Evolutionary conservation across 1,140 invertebrate species (phyloP).

Genomic region (Thaumatotibia leucotreta): DNA sequence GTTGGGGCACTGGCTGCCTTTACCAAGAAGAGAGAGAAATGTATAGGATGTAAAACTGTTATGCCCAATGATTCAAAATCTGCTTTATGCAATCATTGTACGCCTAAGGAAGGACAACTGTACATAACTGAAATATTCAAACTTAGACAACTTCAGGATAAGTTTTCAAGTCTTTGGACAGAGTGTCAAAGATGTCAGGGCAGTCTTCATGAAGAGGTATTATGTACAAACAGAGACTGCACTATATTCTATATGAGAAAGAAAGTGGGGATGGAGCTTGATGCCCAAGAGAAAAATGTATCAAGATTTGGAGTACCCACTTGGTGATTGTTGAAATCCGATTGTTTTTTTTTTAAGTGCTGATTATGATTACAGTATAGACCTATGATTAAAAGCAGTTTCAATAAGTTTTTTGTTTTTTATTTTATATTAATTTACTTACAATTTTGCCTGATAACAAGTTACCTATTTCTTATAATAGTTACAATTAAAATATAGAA

Average conservation of each 20-base stretch:
- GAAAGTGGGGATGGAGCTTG: conserved; percentile 97
- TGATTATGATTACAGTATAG: conserved; percentile 2
- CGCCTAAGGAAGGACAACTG: conserved; percentile 87
- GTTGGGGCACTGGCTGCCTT: conserved; percentile 95
- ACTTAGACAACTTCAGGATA: conserved; percentile 89
- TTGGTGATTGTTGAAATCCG: conserved; percentile 77
- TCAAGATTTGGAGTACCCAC: conserved; percentile 87
- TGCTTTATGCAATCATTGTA: conserved; percentile 92
- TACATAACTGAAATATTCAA: conserved; percentile 91
- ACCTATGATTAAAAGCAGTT: neutral
- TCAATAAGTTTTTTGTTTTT: neutral
- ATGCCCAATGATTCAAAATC: conserved; percentile 85
- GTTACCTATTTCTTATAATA: too few species aligned
- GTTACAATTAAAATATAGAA: too few species aligned
- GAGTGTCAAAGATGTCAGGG: conserved; percentile 99
- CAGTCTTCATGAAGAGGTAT: conserved; percentile 97
- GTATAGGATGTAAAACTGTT: conserved; percentile 95
- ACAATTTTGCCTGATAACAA: neutral
- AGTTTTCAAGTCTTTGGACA: conserved; percentile 95
- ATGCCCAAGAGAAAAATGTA: conserved; percentile 90
- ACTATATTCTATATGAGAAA: conserved; percentile 99
- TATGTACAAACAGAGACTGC: conserved; percentile 99
- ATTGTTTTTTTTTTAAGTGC: conserved; percentile 15
- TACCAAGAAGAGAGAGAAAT: conserved; percentile 94
- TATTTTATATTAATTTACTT: neutral